These are phyloP conservation scores for Parascotia fuliginaria DNA, from an alignment of 2,888 invertebrate genomes.

Conservation along the genomic window DNA sequence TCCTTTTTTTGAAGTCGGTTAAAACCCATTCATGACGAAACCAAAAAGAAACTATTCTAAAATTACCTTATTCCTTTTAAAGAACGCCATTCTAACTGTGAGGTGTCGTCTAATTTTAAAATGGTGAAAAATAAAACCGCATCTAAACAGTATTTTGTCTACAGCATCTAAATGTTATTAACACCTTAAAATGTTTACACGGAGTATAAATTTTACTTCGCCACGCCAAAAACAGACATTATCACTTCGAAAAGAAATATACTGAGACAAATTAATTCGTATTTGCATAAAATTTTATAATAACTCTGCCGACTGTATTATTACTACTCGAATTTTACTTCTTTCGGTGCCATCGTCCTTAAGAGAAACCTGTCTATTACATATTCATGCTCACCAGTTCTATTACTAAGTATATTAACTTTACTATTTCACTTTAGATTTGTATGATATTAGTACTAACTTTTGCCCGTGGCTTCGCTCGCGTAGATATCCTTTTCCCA, in stretches of 20 bases:
- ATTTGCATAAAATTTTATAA: conserved; percentile 8
- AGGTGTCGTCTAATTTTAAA: not conserved
- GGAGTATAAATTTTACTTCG: not conserved
- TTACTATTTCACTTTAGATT: conserved; percentile 19
- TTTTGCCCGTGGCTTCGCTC: too few species aligned
- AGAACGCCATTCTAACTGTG: too few species aligned
- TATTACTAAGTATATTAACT: conserved; percentile 8
- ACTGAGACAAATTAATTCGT: conserved; percentile 10
- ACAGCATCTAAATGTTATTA: not conserved
- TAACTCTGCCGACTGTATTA: conserved; percentile 12
- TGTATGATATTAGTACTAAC: too few species aligned
- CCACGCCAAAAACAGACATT: not conserved
- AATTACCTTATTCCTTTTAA: too few species aligned
- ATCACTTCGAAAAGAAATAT: conserved; percentile 2
- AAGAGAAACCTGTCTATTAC: conserved; percentile 21
- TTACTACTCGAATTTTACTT: conserved; percentile 20
- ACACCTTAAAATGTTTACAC: not conserved
- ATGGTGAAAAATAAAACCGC: not conserved
- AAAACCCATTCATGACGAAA: too few species aligned
- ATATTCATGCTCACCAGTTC: not conserved
- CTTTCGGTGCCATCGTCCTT: conserved; percentile 21
- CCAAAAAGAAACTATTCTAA: too few species aligned
- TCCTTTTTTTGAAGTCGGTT: too few species aligned
- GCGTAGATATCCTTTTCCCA: too few species aligned
- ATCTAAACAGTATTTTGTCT: not conserved